Percentiles rank a stretch among this genome's conserved stretches.
Conservation (phyloP, 2,888 invertebrate species). For the Euspilapteryx auroguttella region DNA sequence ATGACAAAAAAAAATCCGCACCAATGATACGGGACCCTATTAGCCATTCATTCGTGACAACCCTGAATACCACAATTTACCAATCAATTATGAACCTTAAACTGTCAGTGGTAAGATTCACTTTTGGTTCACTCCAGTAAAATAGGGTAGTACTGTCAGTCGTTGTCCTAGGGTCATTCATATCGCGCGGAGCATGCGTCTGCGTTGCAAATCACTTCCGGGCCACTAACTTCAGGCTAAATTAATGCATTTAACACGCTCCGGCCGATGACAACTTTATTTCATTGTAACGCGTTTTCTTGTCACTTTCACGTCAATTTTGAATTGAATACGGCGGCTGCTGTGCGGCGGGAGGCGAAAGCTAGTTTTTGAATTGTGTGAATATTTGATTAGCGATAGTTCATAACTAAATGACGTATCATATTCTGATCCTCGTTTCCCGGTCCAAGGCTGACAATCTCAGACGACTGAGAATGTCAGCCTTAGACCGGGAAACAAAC, state of each 20-base stretch:
- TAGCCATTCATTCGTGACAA: conserved; percentile 21
- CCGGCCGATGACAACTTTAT: conserved; percentile 60
- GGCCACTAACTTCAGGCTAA: conserved; percentile 59
- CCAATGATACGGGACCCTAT: conserved; percentile 27
- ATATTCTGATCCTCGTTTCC: no score
- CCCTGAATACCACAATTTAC: conserved; percentile 12
- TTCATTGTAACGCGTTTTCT: conserved; percentile 54
- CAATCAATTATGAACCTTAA: background rate
- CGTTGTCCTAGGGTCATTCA: conserved; percentile 43
- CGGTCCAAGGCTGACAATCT: no score
- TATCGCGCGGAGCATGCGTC: conserved; percentile 47
- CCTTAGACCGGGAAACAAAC: no score
- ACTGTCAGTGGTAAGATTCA: no score
- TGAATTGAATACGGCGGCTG: no score
- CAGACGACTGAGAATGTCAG: no score
- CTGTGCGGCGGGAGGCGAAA: background rate
- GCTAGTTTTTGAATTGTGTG: background rate
- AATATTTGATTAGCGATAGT: background rate
- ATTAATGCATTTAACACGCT: conserved; percentile 62
- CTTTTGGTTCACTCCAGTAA: no score
- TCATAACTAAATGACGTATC: no score
- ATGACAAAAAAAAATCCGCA: conserved; percentile 23
- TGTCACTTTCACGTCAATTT: conserved; percentile 42
- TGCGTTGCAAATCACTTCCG: conserved; percentile 62
- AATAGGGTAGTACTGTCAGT: conserved; percentile 38